Base-by-base conservation (phyloP, 2,113 vertebrate species). In the Chinchilla lanigera region DNA sequence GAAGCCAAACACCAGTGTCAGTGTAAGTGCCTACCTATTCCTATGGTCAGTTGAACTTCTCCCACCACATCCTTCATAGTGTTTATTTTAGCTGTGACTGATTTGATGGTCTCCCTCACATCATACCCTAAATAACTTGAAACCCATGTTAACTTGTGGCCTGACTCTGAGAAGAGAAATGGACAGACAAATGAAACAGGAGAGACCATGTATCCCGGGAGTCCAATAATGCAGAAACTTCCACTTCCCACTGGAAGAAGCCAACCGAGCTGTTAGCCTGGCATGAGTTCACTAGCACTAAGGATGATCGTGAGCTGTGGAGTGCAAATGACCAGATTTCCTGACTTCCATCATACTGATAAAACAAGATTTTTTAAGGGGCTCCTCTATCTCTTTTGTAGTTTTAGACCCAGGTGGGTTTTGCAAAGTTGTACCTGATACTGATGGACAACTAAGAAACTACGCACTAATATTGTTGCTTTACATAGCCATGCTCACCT, bases 91-190 rank as follows among this genome's bases (percentile, higher is more conserved):
- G 20, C 5, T 28, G 9, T 80, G 63, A 84, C 3, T n/a, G 5
- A n/a, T 58, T 58, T 78, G 22, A 67, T 61, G 67, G n/a, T 90
- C 85, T 60, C 26, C 19, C 17, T 94, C 20, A 54, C 38, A 78
- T 33, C 16, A 30, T 41, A 20, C 26, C 38, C 81, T 83, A 94
- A 52, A 94, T 85, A 94, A 93, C 73, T 92, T 83, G 30, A 96
- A 96, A 95, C 44, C 35, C 13, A 38, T 81, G 3, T 85, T 69
- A 33, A 38, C 19, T 77, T 35, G 56, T 67, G 41, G 38, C 83
- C 78, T 83, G n/a, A 47, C 52, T 89, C 75, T 50, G 38, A 30
- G 22, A 56, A 89, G n/a, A 13, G 20, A 91, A 13, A 44, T 33
- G 35, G 12, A 58, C 28, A 90, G 30, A 65, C 83, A 22, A 93